Evolutionary conservation across 2,888 invertebrate genomes (phyloP), one percentile per base, ranked within the genome.

Genomic region (Eristalis pertinax): DNA sequence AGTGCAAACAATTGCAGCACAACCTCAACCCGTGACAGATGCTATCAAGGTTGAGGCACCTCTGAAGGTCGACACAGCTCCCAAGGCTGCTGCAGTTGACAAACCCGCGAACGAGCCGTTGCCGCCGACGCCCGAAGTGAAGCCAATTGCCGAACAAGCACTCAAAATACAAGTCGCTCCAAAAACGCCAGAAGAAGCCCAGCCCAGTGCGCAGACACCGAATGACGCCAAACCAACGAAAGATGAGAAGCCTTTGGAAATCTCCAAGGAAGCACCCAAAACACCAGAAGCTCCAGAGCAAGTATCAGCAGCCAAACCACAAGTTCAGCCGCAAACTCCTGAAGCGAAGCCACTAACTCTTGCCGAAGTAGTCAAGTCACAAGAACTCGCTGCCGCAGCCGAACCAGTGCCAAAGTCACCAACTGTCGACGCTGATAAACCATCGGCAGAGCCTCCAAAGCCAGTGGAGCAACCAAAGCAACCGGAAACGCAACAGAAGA

Each of bases 141-240:
- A 43, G 43, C n/a, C 43, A 43, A n/a, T n/a, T n/a, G 3, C 80
- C n/a, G 24, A n/a, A n/a, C 80, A 81, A 29, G 35, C 24, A 32
- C 72, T 22, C 24, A 92, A 97, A 98, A 92, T 98, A 98, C 93
- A 97, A 98, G 98, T 94, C 98, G 90, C 91, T 94, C 98, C 90
- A 98, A 97, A 93, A 98, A 98, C 93, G 98, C 26, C 97, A 97
- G 13, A 98, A 98, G 92, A 97, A 97, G 90, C 95, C 98, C 91
- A 97, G 96, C 91, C 98, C 13, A 38, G 38, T 38, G 38, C 38
- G 13, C 38, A 38, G 13, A 10, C 38, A 0, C 8, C 38, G 2
- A 38, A 32, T 10, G 43, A 15, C 7, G 43, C 43, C 1, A 15
- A 15, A 19, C 43, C 43, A 41, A 3, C 41, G 13, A 11, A 11